Percentiles rank a stretch among this genome's conserved stretches.
Conservation (phyloP, 2,113 vertebrate species). For the Danionella cerebrum region DNA sequence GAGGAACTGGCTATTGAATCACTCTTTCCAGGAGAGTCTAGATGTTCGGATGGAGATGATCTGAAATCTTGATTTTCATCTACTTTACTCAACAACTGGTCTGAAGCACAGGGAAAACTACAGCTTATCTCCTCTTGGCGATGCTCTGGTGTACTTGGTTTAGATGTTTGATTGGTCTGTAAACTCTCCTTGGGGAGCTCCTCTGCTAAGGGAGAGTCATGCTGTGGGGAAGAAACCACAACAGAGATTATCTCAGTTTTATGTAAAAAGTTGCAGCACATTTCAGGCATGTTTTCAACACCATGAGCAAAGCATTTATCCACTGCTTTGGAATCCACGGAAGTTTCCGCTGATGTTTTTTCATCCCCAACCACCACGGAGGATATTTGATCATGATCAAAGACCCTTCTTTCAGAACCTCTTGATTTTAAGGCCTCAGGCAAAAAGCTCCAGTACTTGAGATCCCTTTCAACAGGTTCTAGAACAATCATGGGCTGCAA, state of each 20-base stretch:
- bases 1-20: not conserved
- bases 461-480: not conserved
- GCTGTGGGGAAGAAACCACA: not conserved
- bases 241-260: conserved; percentile 5
- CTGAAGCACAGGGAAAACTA: not conserved
- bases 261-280: not conserved
- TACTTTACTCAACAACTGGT: too few relatives aligned
- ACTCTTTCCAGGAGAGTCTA: not conserved
- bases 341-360: too few relatives aligned
- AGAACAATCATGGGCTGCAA: conserved; percentile 37
- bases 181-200: not conserved
- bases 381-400: not conserved
- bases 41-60: too few relatives aligned
- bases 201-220: not conserved
- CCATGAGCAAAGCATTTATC: not conserved
- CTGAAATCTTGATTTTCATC: too few relatives aligned
- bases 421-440: not conserved
- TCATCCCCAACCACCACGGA: not conserved
- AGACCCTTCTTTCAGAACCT: conserved; percentile 1
- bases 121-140: not conserved
- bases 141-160: not conserved
- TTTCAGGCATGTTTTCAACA: not conserved
- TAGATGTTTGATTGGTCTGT: not conserved
- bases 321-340: not conserved
- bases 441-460: not conserved